Conservation (phyloP, 2,797 vertebrate species). For the Lacerta agilis region DNA sequence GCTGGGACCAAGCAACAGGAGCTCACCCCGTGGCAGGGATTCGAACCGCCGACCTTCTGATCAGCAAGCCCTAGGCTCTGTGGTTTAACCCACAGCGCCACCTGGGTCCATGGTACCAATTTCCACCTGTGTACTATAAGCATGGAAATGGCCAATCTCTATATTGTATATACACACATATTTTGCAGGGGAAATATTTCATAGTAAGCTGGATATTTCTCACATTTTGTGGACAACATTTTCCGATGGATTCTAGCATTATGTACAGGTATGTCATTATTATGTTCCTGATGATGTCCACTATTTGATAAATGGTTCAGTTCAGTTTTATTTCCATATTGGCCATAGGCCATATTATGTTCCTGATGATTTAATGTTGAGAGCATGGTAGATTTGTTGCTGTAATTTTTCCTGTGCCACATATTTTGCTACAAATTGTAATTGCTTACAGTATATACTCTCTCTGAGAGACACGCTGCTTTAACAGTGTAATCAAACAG, state of each 20-base stretch:
- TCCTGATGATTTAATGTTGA: background rate
- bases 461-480: background rate
- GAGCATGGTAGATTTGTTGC: background rate
- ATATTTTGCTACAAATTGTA: background rate
- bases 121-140: too few relatives aligned
- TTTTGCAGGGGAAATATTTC: background rate
- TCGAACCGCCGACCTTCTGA: too few relatives aligned
- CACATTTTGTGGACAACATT: background rate
- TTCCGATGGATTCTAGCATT: background rate
- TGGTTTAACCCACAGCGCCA: too few relatives aligned
- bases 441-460: background rate
- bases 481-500: constrained; percentile 28
- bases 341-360: background rate
- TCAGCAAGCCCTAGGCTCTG: too few relatives aligned
- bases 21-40: too few relatives aligned
- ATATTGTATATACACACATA: background rate
- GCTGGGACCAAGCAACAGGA: too few relatives aligned
- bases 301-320: background rate
- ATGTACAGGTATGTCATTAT: background rate
- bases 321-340: background rate
- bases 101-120: too few relatives aligned
- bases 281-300: background rate
- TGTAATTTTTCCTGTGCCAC: background rate
- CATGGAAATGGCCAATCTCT: background rate
- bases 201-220: background rate